These are phyloP conservation scores for Nothocercus nigrocapillus DNA, from an alignment of 2,113 vertebrate species.

Conservation along the genomic window DNA sequence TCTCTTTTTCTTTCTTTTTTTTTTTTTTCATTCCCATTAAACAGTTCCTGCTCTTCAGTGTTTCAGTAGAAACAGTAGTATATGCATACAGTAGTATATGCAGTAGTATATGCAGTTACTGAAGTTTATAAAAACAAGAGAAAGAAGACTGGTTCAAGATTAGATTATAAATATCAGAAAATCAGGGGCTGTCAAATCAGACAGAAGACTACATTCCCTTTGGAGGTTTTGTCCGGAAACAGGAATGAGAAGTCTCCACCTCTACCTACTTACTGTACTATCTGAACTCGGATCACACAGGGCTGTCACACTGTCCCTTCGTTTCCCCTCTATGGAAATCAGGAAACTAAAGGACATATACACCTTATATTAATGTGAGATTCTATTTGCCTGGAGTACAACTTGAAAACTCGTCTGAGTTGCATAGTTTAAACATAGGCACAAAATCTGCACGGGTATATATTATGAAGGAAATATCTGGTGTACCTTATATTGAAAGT, in stretches of 20 bases:
- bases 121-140: background rate
- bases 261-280: background rate
- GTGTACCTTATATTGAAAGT: background rate
- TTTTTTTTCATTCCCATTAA: background rate
- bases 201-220: background rate
- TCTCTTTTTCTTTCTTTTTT: too few species aligned
- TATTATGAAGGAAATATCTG: background rate
- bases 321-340: background rate
- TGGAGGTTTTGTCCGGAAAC: background rate
- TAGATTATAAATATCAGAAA: background rate
- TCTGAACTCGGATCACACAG: background rate
- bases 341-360: background rate
- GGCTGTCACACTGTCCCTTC: background rate
- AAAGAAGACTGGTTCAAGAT: background rate
- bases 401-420: background rate
- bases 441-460: background rate
- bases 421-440: background rate
- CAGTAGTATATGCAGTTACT: background rate
- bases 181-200: background rate
- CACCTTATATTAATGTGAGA: background rate
- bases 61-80: background rate
- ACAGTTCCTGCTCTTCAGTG: background rate
- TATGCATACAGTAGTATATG: too few species aligned
- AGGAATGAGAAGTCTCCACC: background rate
- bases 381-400: background rate